phyloP scores from a whole-genome alignment of 2,888 invertebrate species.

The Emmelina monodactyla region DNA sequence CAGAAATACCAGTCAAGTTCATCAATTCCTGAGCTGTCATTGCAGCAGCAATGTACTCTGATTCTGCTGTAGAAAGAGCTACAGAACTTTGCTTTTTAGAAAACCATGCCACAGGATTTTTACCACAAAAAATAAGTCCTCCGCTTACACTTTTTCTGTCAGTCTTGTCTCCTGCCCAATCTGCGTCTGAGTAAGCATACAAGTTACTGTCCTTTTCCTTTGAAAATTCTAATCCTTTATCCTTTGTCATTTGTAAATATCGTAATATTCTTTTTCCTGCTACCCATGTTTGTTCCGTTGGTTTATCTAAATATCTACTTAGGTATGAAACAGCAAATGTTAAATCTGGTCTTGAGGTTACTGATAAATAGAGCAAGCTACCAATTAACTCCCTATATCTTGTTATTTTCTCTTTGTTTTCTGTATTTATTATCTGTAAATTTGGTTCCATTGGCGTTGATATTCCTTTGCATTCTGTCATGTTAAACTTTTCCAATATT shows the following conservation, averaged over 20 bases:
- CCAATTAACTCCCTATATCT: constrained; percentile 9
- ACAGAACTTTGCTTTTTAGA: constrained; percentile 5
- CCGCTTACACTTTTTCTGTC: constrained; percentile 1
- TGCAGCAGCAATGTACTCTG: constrained; percentile 7
- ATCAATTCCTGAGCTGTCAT: constrained; percentile 6
- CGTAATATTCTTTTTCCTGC: constrained; percentile 6
- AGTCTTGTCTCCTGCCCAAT: constrained; percentile 9
- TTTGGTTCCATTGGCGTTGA: constrained; percentile 8
- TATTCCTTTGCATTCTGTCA: constrained; percentile 7
- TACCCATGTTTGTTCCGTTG: constrained; percentile 4
- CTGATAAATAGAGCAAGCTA: neutral
- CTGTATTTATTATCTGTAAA: constrained; percentile 1
- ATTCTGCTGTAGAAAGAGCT: constrained; percentile 6
- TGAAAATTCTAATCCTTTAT: constrained; percentile 6
- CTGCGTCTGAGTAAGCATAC: constrained; percentile 8
- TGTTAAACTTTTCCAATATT: constrained; percentile 7
- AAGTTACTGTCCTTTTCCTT: constrained; percentile 5
- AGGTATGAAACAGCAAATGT: constrained; percentile 8
- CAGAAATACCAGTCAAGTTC: constrained; percentile 5
- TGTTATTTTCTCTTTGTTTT: constrained; percentile 2
- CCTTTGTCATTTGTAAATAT: constrained; percentile 6
- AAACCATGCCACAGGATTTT: constrained; percentile 2
- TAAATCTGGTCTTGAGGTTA: constrained; percentile 3
- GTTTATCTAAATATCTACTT: constrained; percentile 8
- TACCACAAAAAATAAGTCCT: constrained; percentile 1